Conservation (phyloP, 2,888 invertebrate species). For the Amiota mariae region DNA sequence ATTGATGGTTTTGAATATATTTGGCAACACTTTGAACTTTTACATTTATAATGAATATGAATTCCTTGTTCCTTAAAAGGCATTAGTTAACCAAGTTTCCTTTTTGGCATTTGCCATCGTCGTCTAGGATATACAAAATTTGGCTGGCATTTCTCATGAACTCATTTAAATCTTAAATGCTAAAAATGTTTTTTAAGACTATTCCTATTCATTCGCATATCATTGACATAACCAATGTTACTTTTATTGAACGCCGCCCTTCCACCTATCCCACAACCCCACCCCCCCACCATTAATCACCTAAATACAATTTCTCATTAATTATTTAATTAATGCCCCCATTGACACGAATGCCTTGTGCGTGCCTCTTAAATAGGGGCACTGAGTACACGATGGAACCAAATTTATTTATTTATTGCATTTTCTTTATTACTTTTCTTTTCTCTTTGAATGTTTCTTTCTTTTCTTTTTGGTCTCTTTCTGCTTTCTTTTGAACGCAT, state of each 20-base stretch:
- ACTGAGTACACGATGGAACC: background rate
- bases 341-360: constrained; percentile 43
- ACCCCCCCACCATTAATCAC: too few relatives aligned
- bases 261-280: too few relatives aligned
- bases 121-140: too few relatives aligned
- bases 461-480: too few relatives aligned
- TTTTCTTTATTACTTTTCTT: background rate
- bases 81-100: background rate
- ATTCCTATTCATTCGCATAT: too few relatives aligned
- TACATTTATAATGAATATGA: constrained; percentile 22
- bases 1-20: constrained; percentile 56
- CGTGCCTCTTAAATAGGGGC: background rate
- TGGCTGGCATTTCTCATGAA: too few relatives aligned
- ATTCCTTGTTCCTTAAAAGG: background rate
- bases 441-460: too few relatives aligned
- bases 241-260: too few relatives aligned
- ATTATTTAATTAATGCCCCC: constrained; percentile 59
- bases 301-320: constrained; percentile 40
- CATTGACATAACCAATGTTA: too few relatives aligned
- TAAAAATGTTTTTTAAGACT: too few relatives aligned
- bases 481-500: background rate
- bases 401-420: background rate
- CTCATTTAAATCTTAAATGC: too few relatives aligned
- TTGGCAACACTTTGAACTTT: constrained; percentile 39
- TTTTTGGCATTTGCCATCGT: background rate